A percentile compares a stretch with the other conserved stretches of the same genome.
Conservation (phyloP, 1,140 invertebrate genomes). For the Ditylenchus dipsaci region DNA sequence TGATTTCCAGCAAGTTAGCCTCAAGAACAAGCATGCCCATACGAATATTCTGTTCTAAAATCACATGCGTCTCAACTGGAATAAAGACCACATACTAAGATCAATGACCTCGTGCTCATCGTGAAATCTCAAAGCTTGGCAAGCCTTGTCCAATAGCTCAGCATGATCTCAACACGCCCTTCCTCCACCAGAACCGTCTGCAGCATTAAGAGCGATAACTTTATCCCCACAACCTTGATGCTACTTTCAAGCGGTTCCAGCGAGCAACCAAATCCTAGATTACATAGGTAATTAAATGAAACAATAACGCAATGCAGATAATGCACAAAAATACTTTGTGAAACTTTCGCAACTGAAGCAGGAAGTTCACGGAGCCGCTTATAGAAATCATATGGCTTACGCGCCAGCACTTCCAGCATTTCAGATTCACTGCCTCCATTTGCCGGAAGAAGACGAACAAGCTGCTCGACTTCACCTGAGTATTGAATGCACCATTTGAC, state of each 20-base stretch:
- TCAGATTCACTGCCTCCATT: too few species aligned
- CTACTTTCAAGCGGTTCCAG: conserved; percentile 37
- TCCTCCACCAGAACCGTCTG: conserved; percentile 48
- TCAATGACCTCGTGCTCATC: conserved; percentile 43
- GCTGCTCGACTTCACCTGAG: too few species aligned
- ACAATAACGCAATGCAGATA: too few species aligned
- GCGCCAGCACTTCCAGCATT: too few species aligned
- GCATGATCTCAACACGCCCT: conserved; percentile 48
- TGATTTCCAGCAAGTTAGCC: conserved; percentile 27
- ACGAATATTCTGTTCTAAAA: conserved; percentile 30
- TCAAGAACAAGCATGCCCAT: conserved; percentile 46
- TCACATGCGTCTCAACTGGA: not conserved
- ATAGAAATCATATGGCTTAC: too few species aligned
- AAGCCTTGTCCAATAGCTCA: conserved; percentile 47
- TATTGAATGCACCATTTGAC: too few species aligned
- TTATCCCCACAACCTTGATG: conserved; percentile 35
- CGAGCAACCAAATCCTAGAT: conserved; percentile 38
- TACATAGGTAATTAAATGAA: too few species aligned
- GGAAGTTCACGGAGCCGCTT: too few species aligned
- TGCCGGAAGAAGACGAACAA: too few species aligned
- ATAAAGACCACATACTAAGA: not conserved
- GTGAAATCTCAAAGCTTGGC: conserved; percentile 46
- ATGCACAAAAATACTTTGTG: too few species aligned
- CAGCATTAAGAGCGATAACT: conserved; percentile 28
- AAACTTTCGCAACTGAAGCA: too few species aligned